Evolutionary conservation across 92 coral and sea anemone species (phyloP), one percentile per base, ranked within the genome.

Genomic region (Epizoanthus illoricatus): DNA sequence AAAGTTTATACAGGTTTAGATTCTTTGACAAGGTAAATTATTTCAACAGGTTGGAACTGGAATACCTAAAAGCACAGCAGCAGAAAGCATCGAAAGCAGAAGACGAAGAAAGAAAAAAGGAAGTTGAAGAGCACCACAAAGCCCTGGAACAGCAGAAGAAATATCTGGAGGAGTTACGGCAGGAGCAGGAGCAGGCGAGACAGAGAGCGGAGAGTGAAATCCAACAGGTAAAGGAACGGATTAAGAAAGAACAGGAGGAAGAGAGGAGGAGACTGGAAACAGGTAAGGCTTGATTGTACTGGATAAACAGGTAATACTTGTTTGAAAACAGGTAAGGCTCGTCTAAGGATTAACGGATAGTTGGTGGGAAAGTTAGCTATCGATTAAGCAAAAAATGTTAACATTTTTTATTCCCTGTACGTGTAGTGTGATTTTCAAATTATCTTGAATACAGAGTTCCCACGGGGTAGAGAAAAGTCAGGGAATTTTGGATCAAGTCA

Each of bases 71-170:
- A 36, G 97, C 92, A 21, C 99, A 96, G 82, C 99, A 96, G 47
- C 98, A 91, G 80, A 92, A 94, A 60, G 98, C 97, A 4, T 91
- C 90, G 18, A 93, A 90, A 61, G 87, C 90, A 11, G 99, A 96
- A 73, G 98, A 96, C 17, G 94, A 90, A 55, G 95, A 91, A 74
- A 92, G 99, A 28, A 85, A 87, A 71, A 79, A 89, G 39, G 97
- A 91, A 49, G 84, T 87, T 56, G 95, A 91, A 78, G 93, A 92
- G 75, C 89, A 93, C 80, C 90, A 91, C 62, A 88, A 83, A 5
- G 94, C 90, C 69, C 79, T 96, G n/a, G 99, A 96, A 59, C 84
- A 93, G 62, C 98, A 96, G 85, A 96, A 96, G 88, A 91, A 81
- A 52, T 91, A 89, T 74, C 61, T 96, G 80, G 99, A 96, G 76